Conservation (phyloP, 1,140 invertebrate genomes). For the Drosophila aff. region DNA sequence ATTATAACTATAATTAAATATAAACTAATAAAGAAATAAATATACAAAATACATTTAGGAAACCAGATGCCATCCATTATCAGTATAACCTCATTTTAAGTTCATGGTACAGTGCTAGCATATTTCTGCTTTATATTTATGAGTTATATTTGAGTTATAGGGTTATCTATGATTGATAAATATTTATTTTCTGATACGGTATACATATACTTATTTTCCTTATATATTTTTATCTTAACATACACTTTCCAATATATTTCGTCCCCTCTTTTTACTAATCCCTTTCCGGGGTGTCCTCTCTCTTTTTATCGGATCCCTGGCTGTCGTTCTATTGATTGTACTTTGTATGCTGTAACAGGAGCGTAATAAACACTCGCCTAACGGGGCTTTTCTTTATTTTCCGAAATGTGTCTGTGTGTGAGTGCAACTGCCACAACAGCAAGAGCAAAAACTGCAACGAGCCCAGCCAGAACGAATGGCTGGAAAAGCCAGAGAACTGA, state of each 20-base stretch:
- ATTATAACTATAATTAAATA: too few relatives aligned
- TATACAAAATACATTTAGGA: too few relatives aligned
- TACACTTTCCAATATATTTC: background rate
- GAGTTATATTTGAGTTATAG: too few relatives aligned
- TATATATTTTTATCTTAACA: background rate
- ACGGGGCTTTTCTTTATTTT: conserved; percentile 70
- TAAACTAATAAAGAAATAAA: too few relatives aligned
- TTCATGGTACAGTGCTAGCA: too few relatives aligned
- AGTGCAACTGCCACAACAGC: conserved; percentile 47
- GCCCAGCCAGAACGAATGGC: conserved; percentile 55
- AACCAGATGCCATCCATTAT: too few relatives aligned
- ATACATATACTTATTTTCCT: background rate
- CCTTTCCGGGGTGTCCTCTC: conserved; percentile 7
- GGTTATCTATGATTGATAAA: background rate
- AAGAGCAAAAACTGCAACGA: conserved; percentile 23
- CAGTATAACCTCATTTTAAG: too few relatives aligned
- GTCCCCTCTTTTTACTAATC: background rate
- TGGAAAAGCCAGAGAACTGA: conserved; percentile 45
- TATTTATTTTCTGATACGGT: background rate
- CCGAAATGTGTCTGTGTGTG: conserved; percentile 41
- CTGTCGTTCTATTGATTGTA: conserved; percentile 22
- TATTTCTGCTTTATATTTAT: too few relatives aligned
- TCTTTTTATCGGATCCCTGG: background rate
- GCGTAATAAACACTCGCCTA: conserved; percentile 78
- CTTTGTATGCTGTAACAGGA: conserved; percentile 82